Evolutionary conservation across 2,797 vertebrate species (phyloP).

Genomic region (Fistularia tabacaria): DNA sequence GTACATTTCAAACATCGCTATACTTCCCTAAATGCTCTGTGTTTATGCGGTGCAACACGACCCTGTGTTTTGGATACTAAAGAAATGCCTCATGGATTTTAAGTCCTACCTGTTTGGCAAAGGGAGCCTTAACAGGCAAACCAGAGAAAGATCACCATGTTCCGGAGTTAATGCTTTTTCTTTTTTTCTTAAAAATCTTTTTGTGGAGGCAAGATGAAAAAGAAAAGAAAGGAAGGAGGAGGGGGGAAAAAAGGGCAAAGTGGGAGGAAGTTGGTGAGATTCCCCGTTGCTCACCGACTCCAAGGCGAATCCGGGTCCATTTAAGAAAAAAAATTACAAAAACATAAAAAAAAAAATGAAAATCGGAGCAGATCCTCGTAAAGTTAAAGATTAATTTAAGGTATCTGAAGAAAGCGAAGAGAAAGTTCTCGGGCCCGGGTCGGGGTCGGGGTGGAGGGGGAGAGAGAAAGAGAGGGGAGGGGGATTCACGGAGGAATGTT

Average conservation of each 20-base stretch:
- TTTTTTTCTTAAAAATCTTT: not conserved
- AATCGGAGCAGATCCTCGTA: constrained; percentile 1
- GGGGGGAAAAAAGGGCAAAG: not conserved
- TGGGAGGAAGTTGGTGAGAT: no score
- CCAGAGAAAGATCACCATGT: constrained; percentile 58
- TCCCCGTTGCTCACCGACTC: no score
- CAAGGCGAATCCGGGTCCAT: constrained; percentile 16
- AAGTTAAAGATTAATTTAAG: constrained; percentile 16
- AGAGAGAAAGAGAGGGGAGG: not conserved
- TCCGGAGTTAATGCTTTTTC: constrained; percentile 14
- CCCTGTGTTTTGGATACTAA: not conserved
- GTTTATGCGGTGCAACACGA: not conserved
- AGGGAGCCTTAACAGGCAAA: constrained; percentile 48
- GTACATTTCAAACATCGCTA: no score
- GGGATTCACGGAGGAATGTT: constrained; percentile 23
- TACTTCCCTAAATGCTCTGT: not conserved
- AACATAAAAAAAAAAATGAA: not conserved
- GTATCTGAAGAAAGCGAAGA: constrained; percentile 3
- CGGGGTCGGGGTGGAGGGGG: no score
- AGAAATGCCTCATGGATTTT: constrained; percentile 8
- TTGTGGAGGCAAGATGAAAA: constrained; percentile 16
- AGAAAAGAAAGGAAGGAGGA: not conserved
- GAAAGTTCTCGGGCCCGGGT: no score
- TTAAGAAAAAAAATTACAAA: not conserved
- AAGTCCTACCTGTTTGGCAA: constrained; percentile 60